These are phyloP conservation scores for Pristionchus entomophagus DNA, from an alignment of 2,888 invertebrate species.

Conservation along the genomic window DNA sequence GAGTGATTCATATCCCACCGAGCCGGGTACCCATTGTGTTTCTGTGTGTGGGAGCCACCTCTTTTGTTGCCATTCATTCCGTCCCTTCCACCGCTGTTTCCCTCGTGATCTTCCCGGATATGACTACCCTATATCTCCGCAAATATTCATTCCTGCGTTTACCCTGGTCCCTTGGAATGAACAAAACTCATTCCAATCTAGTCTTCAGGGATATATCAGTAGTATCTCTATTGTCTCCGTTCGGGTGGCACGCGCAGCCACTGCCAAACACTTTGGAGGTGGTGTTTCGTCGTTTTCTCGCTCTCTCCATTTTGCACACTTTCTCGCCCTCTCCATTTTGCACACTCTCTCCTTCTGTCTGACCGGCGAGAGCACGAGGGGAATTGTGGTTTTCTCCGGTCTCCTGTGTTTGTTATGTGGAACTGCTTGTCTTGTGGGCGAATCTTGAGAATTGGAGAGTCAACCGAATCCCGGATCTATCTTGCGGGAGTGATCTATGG, in stretches of 20 bases:
- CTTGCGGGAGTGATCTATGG: neutral
- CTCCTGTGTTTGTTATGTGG: slow-evolving; percentile 20
- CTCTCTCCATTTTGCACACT: too few species aligned
- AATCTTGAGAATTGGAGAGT: neutral
- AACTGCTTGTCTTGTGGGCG: neutral
- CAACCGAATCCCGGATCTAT: neutral
- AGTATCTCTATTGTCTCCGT: slow-evolving; percentile 5
- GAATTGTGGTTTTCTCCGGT: too few species aligned
- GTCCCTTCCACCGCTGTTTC: neutral
- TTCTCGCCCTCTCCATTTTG: neutral
- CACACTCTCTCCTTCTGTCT: too few species aligned
- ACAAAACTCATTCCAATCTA: neutral
- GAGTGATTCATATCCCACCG: slow-evolving; percentile 19
- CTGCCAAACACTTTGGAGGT: neutral
- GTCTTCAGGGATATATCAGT: too few species aligned
- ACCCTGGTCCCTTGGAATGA: too few species aligned
- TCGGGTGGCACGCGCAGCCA: slow-evolving; percentile 11
- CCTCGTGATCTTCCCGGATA: neutral
- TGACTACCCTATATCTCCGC: too few species aligned
- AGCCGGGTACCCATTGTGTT: slow-evolving; percentile 17
- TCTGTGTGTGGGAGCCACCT: slow-evolving; percentile 3
- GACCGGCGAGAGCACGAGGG: too few species aligned
- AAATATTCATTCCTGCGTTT: too few species aligned
- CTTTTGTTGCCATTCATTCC: neutral
- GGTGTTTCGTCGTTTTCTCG: neutral